phyloP scores from a whole-genome alignment of 2,113 vertebrate genomes.

The Caloenas nicobarica region DNA sequence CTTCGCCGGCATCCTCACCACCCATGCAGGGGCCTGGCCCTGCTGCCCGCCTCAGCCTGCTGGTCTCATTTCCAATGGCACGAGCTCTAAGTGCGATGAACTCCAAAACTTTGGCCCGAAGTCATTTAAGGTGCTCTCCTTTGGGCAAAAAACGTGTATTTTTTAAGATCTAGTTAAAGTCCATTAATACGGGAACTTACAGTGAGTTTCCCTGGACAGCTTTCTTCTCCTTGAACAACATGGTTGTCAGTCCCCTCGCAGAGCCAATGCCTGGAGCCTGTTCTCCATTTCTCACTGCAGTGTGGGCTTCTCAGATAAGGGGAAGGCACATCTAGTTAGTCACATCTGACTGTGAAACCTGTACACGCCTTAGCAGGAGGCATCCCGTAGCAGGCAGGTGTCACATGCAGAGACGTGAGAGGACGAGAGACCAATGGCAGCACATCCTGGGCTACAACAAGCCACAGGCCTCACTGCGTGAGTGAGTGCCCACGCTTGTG shows the following conservation, averaged over 20 bases:
- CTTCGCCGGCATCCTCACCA: neutral
- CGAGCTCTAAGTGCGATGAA: neutral
- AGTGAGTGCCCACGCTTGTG: neutral
- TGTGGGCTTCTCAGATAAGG: neutral
- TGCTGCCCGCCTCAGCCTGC: neutral
- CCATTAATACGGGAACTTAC: neutral
- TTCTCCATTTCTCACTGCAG: neutral
- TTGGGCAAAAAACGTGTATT: neutral
- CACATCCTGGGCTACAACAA: neutral
- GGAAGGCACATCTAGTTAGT: neutral
- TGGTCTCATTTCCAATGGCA: neutral
- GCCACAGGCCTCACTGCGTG: fast-evolving
- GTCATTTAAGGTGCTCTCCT: neutral
- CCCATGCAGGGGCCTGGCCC: neutral
- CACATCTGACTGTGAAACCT: neutral
- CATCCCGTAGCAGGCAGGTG: neutral
- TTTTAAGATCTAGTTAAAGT: neutral
- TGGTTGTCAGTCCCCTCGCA: neutral
- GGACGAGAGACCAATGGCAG: neutral
- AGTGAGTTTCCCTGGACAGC: neutral
- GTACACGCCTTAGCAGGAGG: neutral
- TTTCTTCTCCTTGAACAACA: neutral
- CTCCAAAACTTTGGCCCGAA: neutral
- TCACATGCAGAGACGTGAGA: neutral
- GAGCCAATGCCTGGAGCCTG: neutral